phyloP scores from a whole-genome alignment of 2,888 invertebrate species.

The Chrysodeixis includens region DNA sequence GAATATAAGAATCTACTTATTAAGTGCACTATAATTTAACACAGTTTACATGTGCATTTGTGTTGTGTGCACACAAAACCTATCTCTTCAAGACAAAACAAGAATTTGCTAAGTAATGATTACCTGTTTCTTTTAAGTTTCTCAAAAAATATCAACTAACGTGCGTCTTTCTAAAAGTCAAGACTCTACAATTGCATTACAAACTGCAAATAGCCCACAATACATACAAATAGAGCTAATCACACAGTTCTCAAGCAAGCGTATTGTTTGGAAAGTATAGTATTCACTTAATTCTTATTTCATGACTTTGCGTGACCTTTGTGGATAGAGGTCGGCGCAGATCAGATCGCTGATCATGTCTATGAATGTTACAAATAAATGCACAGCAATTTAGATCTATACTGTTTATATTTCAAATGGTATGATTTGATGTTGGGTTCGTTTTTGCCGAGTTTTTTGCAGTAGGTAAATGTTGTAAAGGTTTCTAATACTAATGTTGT shows the following conservation, averaged over 20 bases:
- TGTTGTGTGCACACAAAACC: too few relatives aligned
- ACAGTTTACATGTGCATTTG: too few relatives aligned
- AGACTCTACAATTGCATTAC: background rate
- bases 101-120: too few relatives aligned
- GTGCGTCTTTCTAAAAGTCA: too few relatives aligned
- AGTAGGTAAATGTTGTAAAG: background rate
- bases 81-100: too few relatives aligned
- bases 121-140: too few relatives aligned
- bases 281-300: constrained; percentile 79
- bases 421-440: constrained; percentile 33
- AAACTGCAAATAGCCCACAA: background rate
- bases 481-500: too few relatives aligned
- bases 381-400: constrained; percentile 57
- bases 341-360: constrained; percentile 78
- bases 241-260: constrained; percentile 55
- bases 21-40: too few relatives aligned
- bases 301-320: constrained; percentile 79
- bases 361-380: constrained; percentile 70
- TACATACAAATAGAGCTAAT: constrained; percentile 28
- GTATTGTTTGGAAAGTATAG: constrained; percentile 74
- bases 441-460: constrained; percentile 13
- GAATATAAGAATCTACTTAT: too few relatives aligned
- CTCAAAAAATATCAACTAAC: too few relatives aligned
- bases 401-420: constrained; percentile 50
- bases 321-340: constrained; percentile 70